Percentiles rank a stretch among this genome's conserved stretches.
phyloP scores from a whole-genome alignment of 2,888 invertebrate genomes.

The Hoplodrina ambigua region DNA sequence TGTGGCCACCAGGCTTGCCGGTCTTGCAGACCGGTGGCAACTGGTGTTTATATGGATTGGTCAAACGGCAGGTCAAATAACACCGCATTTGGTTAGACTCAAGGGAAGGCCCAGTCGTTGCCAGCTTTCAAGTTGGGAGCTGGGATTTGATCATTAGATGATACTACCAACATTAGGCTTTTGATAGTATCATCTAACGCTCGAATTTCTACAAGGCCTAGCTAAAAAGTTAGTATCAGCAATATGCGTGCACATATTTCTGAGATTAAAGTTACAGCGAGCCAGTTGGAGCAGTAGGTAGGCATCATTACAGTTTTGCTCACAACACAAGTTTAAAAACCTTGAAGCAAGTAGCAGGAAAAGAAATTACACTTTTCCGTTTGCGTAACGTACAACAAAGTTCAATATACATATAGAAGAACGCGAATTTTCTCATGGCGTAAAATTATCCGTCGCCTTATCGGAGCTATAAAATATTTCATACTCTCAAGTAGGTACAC shows the following conservation, averaged over 20 bases:
- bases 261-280: neutral
- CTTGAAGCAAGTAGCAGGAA: constrained; percentile 28
- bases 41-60: too few relatives aligned
- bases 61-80: too few relatives aligned
- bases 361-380: constrained; percentile 46
- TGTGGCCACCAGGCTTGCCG: neutral
- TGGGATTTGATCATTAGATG: too few relatives aligned
- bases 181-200: too few relatives aligned
- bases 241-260: neutral
- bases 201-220: too few relatives aligned
- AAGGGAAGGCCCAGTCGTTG: too few relatives aligned
- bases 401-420: constrained; percentile 70
- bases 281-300: neutral
- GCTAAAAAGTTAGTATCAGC: too few relatives aligned
- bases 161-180: too few relatives aligned
- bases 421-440: constrained; percentile 76
- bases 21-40: too few relatives aligned
- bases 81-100: too few relatives aligned
- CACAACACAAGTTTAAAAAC: constrained; percentile 17
- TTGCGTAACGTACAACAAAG: constrained; percentile 58
- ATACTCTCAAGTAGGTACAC: constrained; percentile 65
- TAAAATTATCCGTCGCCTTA: constrained; percentile 85
- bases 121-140: too few relatives aligned
- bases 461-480: constrained; percentile 80
- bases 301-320: neutral